Base-by-base conservation (phyloP, 2,888 invertebrate species). In the Andrena minutula region DNA sequence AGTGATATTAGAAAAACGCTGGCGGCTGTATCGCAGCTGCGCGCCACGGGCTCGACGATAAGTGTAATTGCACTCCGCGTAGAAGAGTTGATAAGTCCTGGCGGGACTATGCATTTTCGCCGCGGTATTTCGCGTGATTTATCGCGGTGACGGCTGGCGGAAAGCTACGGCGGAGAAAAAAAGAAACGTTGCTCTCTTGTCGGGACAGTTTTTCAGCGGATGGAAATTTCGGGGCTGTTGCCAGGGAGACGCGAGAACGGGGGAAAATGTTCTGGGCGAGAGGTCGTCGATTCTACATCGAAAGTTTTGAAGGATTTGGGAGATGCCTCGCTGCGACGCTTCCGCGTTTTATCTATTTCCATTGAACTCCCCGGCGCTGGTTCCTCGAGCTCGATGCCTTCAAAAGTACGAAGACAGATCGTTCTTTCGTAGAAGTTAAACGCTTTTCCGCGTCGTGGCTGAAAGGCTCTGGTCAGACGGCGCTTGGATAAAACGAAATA, bases 161-260 rank as follows among this genome's bases (percentile, higher is more conserved):
- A n/a, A 51, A 72, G 41, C 12, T 32, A 56, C n/a, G 16, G n/a
- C 7, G 5, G 10, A 26, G 26, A 47, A 20, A 60, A 5, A 5
- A 75, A 10, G 61, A 6, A 63, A 26, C 47, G 28, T 30, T 2
- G 69, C 79, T 61, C 66, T 71, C 71, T 73, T 49, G 70, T 70
- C 70, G 53, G 35, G 53, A 70, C 65, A 49, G 35, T 82, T 74
- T 79, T 79, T 82, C 56, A 66, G 12, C 66, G 79, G 66, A 79
- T 75, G 74, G 66, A 82, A 82, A 82, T 82, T 80, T 75, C 80
- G 64, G 64, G 35, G 20, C 75, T n/a, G 75, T 71, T 79, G 68
- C 63, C 49, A 41, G 41, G 20, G 49, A 12, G 49, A 49, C 61
- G 51, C 56, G 26, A 2, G 32, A 10, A 47, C 41, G 30, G 20